Percentiles rank a stretch among this genome's conserved stretches.
Conservation (phyloP, 2,888 invertebrate species). For the Sacculina carcini region DNA sequence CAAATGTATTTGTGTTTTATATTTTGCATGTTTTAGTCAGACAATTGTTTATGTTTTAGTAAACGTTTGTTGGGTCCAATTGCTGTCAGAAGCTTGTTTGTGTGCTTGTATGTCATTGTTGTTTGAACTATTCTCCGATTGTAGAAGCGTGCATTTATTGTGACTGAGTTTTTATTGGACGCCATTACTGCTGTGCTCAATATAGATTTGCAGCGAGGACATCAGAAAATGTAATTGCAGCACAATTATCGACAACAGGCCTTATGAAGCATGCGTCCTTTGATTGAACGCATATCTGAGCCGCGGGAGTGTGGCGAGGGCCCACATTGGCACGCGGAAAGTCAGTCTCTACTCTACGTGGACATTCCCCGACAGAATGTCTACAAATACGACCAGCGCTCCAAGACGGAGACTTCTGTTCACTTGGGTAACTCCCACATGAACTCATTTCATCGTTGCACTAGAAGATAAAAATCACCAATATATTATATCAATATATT, state of each 20-base stretch:
- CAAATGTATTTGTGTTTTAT: no score
- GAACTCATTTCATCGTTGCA: no score
- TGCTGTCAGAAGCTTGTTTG: no score
- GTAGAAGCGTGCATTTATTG: not conserved
- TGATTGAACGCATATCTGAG: not conserved
- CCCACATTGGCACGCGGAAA: constrained; percentile 37
- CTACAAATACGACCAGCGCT: constrained; percentile 22
- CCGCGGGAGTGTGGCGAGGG: constrained; percentile 29
- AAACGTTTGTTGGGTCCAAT: no score
- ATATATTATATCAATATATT: no score
- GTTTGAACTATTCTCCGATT: no score
- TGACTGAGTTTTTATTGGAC: not conserved
- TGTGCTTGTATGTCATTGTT: no score
- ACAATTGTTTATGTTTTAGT: no score
- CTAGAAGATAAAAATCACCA: no score
- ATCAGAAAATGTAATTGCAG: no score
- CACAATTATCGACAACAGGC: not conserved
- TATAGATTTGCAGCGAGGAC: no score
- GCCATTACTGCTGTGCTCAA: not conserved
- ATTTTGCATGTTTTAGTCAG: no score
- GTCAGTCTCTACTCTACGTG: constrained; percentile 35
- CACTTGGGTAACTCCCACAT: not conserved
- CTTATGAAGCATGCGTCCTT: not conserved
- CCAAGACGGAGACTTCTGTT: not conserved
- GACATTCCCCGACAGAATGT: constrained; percentile 31